Evolutionary conservation across 2,113 vertebrate genomes (phyloP), one percentile per base, ranked within the genome.

Genomic region (Coreoperca whiteheadi): DNA sequence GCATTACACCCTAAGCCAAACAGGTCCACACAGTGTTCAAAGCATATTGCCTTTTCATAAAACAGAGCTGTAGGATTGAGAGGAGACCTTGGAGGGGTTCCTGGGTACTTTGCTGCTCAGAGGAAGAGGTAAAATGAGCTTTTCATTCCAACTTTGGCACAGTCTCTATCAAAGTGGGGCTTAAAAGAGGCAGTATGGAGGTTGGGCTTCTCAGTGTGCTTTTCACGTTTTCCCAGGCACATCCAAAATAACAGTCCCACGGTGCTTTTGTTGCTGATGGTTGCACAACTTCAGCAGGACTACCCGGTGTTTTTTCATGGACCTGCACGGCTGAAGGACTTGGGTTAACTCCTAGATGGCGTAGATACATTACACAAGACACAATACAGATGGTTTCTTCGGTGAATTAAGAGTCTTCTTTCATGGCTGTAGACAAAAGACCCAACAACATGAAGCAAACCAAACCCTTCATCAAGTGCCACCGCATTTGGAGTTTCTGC

Each of bases 101-200:
- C 77, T 81, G 67, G 79, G 86, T 83, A 75, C 87, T 87, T 84
- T 74, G 68, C 81, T 91, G 86, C 86, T 91, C 79, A 76, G 84
- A 84, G 79, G 71, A 85, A 90, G 83, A 90, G 74, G 88, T 82
- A 93, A 93, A 95, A 95, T 82, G 79, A 94, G 93, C 91, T 93
- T 95, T 95, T 95, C 84, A 91, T 94, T 92, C 78, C 41, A 74
- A 74, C 91, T 82, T 91, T 96, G 94, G 94, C 93, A 94, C 74
- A 70, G 60, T 79, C 87, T 90, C 82, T 79, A 83, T 89, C 87
- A 65, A 78, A 87, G 59, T 54, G 77, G 84, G 82, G 74, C 83
- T 93, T 84, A 90, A 92, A 92, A 87, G 88, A 90, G 89, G 81
- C 85, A 65, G 88, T 64, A 60, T 85, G 69, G 81, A 91, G 74